Evolutionary conservation across 2,797 vertebrate genomes (phyloP).

Genomic region (Zenarchopterus dispar): DNA sequence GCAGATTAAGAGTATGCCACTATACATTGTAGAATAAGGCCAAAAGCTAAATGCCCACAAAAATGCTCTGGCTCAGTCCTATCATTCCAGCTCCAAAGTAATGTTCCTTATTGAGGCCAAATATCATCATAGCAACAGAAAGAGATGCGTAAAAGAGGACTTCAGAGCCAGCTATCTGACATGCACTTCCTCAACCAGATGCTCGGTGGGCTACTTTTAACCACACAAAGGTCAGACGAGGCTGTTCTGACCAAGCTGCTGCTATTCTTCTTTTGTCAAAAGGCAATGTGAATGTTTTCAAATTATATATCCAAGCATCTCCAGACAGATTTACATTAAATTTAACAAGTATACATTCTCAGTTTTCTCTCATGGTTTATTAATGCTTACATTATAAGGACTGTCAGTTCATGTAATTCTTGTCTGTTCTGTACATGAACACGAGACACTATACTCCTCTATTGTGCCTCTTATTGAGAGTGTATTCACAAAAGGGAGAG

Average conservation of each 20-base stretch:
- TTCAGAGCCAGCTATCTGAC: constrained; percentile 42
- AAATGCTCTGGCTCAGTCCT: constrained; percentile 56
- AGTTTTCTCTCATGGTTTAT: constrained; percentile 51
- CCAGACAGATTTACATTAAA: constrained; percentile 46
- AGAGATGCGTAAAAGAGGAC: constrained; percentile 56
- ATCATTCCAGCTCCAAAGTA: constrained; percentile 45
- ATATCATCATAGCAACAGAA: constrained; percentile 60
- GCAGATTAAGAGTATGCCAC: constrained; percentile 76
- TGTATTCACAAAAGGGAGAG: constrained; percentile 62
- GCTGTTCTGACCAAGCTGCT: constrained; percentile 15
- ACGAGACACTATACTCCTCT: constrained; percentile 57
- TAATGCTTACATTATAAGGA: constrained; percentile 57
- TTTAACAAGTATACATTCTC: constrained; percentile 43
- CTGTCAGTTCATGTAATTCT: constrained; percentile 71
- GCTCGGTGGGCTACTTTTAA: constrained; percentile 38
- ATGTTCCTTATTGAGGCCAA: constrained; percentile 52
- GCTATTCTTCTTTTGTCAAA: constrained; percentile 24
- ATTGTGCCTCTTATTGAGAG: constrained; percentile 60
- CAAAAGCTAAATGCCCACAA: constrained; percentile 63
- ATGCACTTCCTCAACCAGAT: constrained; percentile 39
- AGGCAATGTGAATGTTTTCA: constrained; percentile 30
- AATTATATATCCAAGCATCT: constrained; percentile 31
- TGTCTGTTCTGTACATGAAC: constrained; percentile 56
- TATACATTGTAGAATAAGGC: constrained; percentile 56
- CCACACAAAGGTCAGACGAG: constrained; percentile 46